phyloP scores from a whole-genome alignment of 2,113 vertebrate genomes.

The Pongo pygmaeus region DNA sequence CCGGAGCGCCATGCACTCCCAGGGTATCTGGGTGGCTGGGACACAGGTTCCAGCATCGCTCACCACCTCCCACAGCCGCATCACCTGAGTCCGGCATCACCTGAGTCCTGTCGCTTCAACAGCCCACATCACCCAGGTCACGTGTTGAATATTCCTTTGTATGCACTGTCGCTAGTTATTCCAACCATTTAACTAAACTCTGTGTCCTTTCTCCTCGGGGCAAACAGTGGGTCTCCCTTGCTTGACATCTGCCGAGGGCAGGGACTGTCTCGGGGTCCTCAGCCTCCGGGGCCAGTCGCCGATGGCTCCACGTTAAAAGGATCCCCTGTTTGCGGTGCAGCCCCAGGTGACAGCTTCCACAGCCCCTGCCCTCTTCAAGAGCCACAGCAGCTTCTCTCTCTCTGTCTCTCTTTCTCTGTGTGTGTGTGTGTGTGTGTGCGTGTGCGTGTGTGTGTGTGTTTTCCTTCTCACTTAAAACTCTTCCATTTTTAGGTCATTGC shows the following conservation, averaged over 20 bases:
- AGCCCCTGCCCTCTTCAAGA: background rate
- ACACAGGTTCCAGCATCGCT: background rate
- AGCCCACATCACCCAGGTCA: background rate
- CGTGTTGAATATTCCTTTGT: background rate
- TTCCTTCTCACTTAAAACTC: background rate
- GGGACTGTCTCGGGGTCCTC: background rate
- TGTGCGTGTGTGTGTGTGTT: no score
- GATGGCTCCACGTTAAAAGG: rapidly evolving
- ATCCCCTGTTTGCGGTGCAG: no score
- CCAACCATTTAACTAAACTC: background rate
- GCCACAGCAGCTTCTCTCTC: background rate
- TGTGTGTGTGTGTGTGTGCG: no score
- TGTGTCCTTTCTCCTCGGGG: no score
- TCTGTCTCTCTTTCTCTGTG: no score
- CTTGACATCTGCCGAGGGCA: background rate
- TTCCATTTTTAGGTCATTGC: background rate
- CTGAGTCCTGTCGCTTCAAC: background rate
- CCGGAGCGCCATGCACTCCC: no score
- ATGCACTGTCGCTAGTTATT: no score
- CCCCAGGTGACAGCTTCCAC: no score
- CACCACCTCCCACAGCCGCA: background rate
- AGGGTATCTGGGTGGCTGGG: background rate
- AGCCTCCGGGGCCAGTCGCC: rapidly evolving
- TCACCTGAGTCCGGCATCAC: no score
- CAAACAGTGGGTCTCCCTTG: background rate